These are phyloP conservation scores for Agrotis clavis DNA, from an alignment of 2,888 invertebrate genomes.

Conservation along the genomic window DNA sequence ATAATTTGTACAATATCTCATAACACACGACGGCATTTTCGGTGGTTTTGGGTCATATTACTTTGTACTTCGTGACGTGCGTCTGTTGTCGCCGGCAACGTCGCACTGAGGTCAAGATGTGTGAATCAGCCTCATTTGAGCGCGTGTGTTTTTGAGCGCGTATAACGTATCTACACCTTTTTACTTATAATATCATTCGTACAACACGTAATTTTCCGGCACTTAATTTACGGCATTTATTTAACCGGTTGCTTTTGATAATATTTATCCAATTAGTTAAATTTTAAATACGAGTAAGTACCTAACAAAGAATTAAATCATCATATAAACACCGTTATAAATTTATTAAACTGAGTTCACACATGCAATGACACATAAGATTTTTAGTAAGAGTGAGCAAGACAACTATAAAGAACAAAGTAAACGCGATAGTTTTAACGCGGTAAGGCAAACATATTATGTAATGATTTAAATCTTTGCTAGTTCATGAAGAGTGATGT, in stretches of 20 bases:
- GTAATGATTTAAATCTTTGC: conserved; percentile 2
- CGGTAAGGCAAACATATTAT: background rate
- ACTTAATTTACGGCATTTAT: conserved; percentile 34
- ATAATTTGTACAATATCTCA: too few species aligned
- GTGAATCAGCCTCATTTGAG: too few species aligned
- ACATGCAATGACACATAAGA: background rate
- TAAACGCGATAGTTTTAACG: background rate
- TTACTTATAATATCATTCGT: too few species aligned
- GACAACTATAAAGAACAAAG: background rate
- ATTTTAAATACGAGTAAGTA: too few species aligned
- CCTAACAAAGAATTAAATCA: background rate
- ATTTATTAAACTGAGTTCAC: background rate
- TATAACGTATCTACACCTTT: too few species aligned
- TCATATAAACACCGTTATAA: background rate
- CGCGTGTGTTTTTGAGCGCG: too few species aligned
- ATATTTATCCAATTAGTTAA: conserved; percentile 28
- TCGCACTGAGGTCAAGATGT: too few species aligned
- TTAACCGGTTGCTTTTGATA: conserved; percentile 31
- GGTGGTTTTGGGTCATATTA: too few species aligned
- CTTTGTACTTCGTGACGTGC: too few species aligned
- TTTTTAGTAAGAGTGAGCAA: background rate
- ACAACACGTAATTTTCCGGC: conserved; percentile 28
- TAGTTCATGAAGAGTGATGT: conserved; percentile 29
- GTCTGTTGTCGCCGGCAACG: too few species aligned
- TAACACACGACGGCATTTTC: too few species aligned